These are phyloP conservation scores for Apamea epomidion DNA, from an alignment of 2,888 invertebrate genomes.

Conservation along the genomic window DNA sequence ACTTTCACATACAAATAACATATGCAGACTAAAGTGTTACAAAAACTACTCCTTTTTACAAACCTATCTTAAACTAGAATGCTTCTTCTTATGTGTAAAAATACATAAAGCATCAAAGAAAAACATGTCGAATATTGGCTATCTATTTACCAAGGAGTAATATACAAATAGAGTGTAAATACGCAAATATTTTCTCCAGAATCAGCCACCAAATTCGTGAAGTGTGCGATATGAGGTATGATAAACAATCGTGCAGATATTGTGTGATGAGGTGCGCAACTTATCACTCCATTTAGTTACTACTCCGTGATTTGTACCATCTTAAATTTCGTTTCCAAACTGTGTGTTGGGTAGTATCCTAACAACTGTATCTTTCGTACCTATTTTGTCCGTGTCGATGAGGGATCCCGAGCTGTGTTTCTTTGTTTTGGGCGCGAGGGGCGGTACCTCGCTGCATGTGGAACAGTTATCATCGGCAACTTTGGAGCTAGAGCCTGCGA, in stretches of 20 bases:
- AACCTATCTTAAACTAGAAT: conserved; percentile 60
- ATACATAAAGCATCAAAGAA: conserved; percentile 54
- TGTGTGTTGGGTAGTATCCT: conserved; percentile 86
- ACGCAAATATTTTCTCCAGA: conserved; percentile 10
- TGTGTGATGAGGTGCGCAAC: not conserved
- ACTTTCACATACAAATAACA: conserved; percentile 57
- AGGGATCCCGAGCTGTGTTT: conserved; percentile 88
- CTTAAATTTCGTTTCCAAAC: conserved; percentile 84
- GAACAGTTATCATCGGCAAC: conserved; percentile 83
- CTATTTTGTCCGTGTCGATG: conserved; percentile 83
- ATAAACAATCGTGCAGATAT: conserved; percentile 17
- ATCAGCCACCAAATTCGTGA: not conserved
- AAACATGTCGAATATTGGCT: conserved; percentile 61
- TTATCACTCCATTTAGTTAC: conserved; percentile 41
- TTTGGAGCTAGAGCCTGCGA: conserved; percentile 81
- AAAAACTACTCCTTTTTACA: conserved; percentile 71
- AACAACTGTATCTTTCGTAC: conserved; percentile 86
- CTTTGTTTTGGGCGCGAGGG: conserved; percentile 84
- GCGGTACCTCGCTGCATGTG: conserved; percentile 86
- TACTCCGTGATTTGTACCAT: conserved; percentile 53
- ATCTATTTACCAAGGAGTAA: conserved; percentile 60
- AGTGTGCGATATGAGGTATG: conserved; percentile 16
- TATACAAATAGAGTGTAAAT: conserved; percentile 36
- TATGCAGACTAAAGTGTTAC: conserved; percentile 61
- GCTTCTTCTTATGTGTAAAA: conserved; percentile 48